A percentile compares a stretch with the other conserved stretches of the same genome.
Evolutionary conservation across 2,113 vertebrate genomes (phyloP).

Genomic region (Puffinus mauretanicus): DNA sequence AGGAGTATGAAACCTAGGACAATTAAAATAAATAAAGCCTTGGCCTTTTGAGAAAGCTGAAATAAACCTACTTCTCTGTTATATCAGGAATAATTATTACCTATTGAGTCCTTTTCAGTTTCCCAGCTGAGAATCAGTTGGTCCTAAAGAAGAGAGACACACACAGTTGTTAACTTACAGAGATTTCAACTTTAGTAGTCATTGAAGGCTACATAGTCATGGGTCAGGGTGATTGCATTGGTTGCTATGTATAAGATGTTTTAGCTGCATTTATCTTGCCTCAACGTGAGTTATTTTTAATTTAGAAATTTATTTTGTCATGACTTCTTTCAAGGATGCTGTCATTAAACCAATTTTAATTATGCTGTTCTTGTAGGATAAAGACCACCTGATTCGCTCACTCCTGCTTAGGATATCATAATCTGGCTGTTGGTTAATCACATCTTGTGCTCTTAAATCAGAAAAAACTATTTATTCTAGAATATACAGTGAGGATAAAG

Average conservation of each 20-base stretch:
- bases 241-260: not conserved
- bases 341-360: not conserved
- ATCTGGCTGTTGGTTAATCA: not conserved
- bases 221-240: not conserved
- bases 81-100: not conserved
- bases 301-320: constrained; percentile 1
- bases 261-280: constrained; percentile 14
- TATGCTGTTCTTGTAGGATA: not conserved
- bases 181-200: not conserved
- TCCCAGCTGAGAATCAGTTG: not conserved
- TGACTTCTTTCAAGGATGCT: not conserved
- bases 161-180: not conserved
- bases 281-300: not conserved
- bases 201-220: not conserved
- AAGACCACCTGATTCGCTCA: not conserved
- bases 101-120: not conserved
- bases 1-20: not conserved
- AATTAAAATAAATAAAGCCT: not conserved
- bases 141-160: not conserved
- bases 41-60: not conserved
- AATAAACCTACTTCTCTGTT: not conserved
- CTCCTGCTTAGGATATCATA: not conserved
- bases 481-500: not conserved
- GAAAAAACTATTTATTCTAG: not conserved
- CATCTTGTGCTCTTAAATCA: not conserved